These are phyloP conservation scores for Theocolax elegans DNA, from an alignment of 1,140 invertebrate species.

Conservation along the genomic window DNA sequence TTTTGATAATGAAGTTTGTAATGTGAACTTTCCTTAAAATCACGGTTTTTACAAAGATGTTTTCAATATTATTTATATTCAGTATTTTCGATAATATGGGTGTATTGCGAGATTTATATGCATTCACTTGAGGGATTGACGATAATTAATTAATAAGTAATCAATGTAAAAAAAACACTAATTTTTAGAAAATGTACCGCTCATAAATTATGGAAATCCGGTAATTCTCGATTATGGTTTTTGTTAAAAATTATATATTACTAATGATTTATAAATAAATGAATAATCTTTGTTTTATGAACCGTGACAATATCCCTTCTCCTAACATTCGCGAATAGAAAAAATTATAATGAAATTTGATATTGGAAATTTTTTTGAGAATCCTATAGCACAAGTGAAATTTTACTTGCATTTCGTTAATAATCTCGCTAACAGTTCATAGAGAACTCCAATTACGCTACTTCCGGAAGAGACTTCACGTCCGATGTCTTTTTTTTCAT, in stretches of 20 bases:
- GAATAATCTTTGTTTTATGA: not conserved
- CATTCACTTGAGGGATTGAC: too few species aligned
- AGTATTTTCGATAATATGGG: too few species aligned
- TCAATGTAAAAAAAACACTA: too few species aligned
- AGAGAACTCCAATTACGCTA: not conserved
- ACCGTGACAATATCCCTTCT: conserved; percentile 16
- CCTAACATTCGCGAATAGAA: conserved; percentile 3
- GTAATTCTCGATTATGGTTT: too few species aligned
- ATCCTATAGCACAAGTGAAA: not conserved
- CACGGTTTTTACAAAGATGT: conserved; percentile 8
- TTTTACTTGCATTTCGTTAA: not conserved
- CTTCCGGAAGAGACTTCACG: not conserved
- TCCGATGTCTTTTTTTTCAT: conserved; percentile 17
- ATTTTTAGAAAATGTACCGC: too few species aligned
- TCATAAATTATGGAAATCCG: too few species aligned
- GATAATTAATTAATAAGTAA: too few species aligned
- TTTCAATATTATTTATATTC: not conserved
- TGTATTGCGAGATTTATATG: too few species aligned
- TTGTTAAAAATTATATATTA: too few species aligned
- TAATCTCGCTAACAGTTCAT: not conserved
- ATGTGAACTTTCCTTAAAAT: conserved; percentile 26
- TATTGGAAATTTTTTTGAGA: conserved; percentile 4
- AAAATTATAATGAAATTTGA: conserved; percentile 16
- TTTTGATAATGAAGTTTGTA: not conserved
- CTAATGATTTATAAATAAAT: not conserved